Percentiles rank a stretch among this genome's conserved stretches.
Conservation (phyloP, 2,113 vertebrate genomes). For the Engraulis encrasicolus region DNA sequence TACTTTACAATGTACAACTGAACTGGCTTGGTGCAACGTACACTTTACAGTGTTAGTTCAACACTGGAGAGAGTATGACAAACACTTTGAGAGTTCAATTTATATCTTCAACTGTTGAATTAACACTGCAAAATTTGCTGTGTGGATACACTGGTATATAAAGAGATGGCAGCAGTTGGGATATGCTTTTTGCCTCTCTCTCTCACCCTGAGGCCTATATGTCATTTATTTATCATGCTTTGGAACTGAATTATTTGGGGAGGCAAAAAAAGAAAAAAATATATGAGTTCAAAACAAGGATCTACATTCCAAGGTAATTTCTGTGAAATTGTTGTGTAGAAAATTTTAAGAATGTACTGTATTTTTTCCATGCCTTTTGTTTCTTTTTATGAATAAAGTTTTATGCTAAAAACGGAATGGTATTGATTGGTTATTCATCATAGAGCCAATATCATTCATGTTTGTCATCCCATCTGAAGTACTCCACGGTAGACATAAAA, state of each 20-base stretch:
- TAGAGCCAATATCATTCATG: not conserved
- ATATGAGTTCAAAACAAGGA: constrained; percentile 70
- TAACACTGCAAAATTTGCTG: no score
- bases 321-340: constrained; percentile 87
- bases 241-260: constrained; percentile 65
- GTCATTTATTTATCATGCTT: constrained; percentile 55
- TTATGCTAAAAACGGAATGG: constrained; percentile 63
- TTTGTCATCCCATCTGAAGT: not conserved
- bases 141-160: not conserved
- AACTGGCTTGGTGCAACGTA: constrained; percentile 24
- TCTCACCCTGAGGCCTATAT: constrained; percentile 48
- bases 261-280: constrained; percentile 51
- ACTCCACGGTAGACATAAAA: not conserved
- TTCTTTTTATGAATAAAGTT: constrained; percentile 79
- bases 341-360: constrained; percentile 82
- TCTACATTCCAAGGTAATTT: constrained; percentile 83
- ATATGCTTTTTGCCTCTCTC: constrained; percentile 53
- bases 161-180: constrained; percentile 59
- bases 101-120: no score
- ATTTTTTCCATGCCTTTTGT: constrained; percentile 68
- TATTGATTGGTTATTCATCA: not conserved
- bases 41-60: no score
- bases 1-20: constrained; percentile 37
- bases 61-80: no score
- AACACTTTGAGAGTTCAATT: no score